phyloP scores from a whole-genome alignment of 2,888 invertebrate genomes.

The Lumbricus terrestris region DNA sequence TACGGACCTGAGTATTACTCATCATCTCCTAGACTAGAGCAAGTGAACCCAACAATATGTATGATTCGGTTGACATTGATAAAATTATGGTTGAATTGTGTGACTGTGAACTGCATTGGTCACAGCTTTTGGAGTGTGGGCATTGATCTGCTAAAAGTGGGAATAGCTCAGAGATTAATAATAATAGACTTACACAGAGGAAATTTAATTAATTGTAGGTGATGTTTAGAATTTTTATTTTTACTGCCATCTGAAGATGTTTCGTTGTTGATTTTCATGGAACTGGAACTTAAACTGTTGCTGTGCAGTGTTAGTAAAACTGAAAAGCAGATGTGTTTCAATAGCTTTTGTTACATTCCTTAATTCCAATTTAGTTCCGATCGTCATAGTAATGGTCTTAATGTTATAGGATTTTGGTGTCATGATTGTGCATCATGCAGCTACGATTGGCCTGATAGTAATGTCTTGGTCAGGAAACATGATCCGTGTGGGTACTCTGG shows the following conservation, averaged over 20 bases:
- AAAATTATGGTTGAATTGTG: not conserved
- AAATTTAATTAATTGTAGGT: not conserved
- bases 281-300: not conserved
- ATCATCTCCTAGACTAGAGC: no score
- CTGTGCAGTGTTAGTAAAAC: not conserved
- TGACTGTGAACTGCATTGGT: not conserved
- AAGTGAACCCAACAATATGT: no score
- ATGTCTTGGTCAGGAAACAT: conserved; percentile 95
- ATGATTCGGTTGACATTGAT: not conserved
- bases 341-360: not conserved
- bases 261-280: not conserved
- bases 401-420: conserved; percentile 77
- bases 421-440: conserved; percentile 96
- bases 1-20: no score
- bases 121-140: not conserved
- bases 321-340: not conserved
- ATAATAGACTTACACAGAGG: not conserved
- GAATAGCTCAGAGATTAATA: not conserved
- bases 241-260: not conserved
- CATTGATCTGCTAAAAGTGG: not conserved
- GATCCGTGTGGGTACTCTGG: conserved; percentile 82
- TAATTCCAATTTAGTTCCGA: not conserved
- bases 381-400: not conserved
- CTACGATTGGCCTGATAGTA: conserved; percentile 82
- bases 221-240: not conserved